Base-by-base conservation (phyloP, 2,888 invertebrate genomes). In the Drosophila mercatorum region DNA sequence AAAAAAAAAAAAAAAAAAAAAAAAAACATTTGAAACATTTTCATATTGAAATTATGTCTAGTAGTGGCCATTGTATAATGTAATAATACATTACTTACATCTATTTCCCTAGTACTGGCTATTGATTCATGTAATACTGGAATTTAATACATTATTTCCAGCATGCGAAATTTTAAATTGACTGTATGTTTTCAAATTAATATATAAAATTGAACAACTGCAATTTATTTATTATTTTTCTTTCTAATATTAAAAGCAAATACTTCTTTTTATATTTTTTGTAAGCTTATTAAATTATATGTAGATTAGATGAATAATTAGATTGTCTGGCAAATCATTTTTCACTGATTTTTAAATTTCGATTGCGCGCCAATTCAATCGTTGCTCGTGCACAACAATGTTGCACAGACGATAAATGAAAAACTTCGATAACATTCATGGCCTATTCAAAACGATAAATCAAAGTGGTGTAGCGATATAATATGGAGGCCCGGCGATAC, bases 401-500 rank as follows among this genome's bases (percentile, higher is more conserved):
- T 75, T 75, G 74, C 55, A 52, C 6, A 11, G 22, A 34, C 12
- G 36, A 67, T 28, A n/a, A 43, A 38, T 44, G 7, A 5, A 44
- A 34, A 17, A 11, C n/a, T 26, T 41, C 60, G 70, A 75, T 75
- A 56, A 4, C 43, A 17, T n/a, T 0, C 5, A 14, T 3, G 22
- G 12, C 31, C 14, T 8, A 14, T 10, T 8, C 22, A 38, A 22
- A 22, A 52, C 65, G 69, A 78, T 69, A 78, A 28, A 12, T 52
- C 41, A 51, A 46, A 61, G 22, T 14, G 36, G 26, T 12, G 40
- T 38, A 38, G 26, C 66, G 61, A 66, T 75, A 43, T 6, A 31
- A 17, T 14, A 58, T 65, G 76, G 78, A 14, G 64, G 74, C 40
- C 5, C 34, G 41, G 43, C 75, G 75, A 78, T 68, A 68, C 7